Conservation (phyloP, 2,113 vertebrate species). For the Apteryx owenii region DNA sequence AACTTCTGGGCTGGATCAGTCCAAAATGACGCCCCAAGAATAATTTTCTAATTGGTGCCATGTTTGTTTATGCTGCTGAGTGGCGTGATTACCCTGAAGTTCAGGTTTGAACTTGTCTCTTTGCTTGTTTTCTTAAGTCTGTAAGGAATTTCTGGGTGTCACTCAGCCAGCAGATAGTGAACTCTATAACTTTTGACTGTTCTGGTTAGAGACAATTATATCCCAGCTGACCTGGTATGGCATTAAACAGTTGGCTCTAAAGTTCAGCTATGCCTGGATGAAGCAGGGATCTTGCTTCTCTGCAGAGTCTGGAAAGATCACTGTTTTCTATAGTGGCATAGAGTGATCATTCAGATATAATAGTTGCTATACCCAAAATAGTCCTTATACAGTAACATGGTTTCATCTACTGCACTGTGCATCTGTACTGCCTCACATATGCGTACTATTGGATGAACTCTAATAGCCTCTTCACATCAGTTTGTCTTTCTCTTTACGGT, state of each 20-base stretch:
- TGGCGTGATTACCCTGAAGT: neutral
- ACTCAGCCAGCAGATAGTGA: neutral
- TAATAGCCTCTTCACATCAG: neutral
- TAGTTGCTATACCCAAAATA: neutral
- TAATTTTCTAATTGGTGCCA: neutral
- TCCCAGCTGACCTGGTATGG: neutral
- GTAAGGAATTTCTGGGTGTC: slow-evolving; percentile 52
- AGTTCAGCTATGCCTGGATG: neutral
- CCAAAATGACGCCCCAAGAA: neutral
- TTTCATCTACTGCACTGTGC: neutral
- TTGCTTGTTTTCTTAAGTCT: slow-evolving; percentile 24
- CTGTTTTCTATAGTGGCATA: neutral
- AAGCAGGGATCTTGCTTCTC: neutral
- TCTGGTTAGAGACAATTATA: neutral
- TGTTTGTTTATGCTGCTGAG: slow-evolving; percentile 33
- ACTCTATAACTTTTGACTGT: slow-evolving; percentile 24
- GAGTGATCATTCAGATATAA: neutral
- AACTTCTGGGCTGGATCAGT: neutral
- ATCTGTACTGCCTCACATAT: neutral
- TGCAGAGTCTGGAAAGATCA: neutral
- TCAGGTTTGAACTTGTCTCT: slow-evolving; percentile 53
- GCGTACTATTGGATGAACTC: neutral
- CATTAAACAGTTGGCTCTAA: neutral
- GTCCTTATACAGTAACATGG: neutral
- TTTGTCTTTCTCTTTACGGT: neutral